phyloP scores from a whole-genome alignment of 1,140 invertebrate genomes.

The Meloidogyne hapla region DNA sequence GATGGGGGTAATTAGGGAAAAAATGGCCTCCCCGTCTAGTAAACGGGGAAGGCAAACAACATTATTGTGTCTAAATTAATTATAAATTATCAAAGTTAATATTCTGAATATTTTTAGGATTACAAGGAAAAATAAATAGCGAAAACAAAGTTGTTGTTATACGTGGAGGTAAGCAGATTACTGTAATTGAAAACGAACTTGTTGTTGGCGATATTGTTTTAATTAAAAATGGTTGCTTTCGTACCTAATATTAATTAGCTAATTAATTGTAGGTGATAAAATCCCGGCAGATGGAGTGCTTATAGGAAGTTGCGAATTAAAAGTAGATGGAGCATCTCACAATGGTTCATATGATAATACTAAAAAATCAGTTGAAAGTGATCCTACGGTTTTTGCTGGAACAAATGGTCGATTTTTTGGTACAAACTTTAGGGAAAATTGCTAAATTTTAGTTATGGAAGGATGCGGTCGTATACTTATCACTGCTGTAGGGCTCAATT shows the following conservation, averaged over 20 bases:
- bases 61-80: no score
- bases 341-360: slow-evolving; percentile 99
- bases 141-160: slow-evolving; percentile 98
- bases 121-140: slow-evolving; percentile 95
- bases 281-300: slow-evolving; percentile 95
- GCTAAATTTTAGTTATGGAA: slow-evolving; percentile 80
- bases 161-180: slow-evolving; percentile 82
- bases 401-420: slow-evolving; percentile 7
- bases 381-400: slow-evolving; percentile 94
- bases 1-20: no score
- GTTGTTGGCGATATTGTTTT: slow-evolving; percentile 98
- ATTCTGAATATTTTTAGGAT: slow-evolving; percentile 47
- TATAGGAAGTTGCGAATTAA: slow-evolving; percentile 97
- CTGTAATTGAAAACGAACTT: slow-evolving; percentile 92
- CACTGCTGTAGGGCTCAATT: slow-evolving; percentile 95
- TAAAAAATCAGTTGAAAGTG: slow-evolving; percentile 85
- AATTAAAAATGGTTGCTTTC: slow-evolving; percentile 68
- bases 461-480: slow-evolving; percentile 99
- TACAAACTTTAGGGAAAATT: slow-evolving; percentile 6
- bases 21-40: no score
- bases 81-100: no score
- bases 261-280: slow-evolving; percentile 72
- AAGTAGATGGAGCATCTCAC: slow-evolving; percentile 95
- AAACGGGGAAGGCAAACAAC: no score
- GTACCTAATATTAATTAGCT: no score